Conservation (phyloP, 23 tunicate species). For the Halocynthia roretzi region DNA sequence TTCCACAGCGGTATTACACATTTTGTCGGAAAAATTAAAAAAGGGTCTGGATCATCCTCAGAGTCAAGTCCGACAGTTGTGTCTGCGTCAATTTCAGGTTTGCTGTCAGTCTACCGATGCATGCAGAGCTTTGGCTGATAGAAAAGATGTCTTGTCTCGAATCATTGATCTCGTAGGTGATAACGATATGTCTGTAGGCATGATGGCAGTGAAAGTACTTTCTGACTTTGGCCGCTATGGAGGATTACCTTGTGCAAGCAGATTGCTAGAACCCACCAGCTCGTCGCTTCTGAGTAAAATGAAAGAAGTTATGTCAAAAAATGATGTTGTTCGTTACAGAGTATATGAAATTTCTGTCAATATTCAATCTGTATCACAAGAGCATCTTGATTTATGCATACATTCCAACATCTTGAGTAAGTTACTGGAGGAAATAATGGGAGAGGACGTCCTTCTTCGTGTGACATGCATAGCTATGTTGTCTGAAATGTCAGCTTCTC, state of each 20-base stretch:
- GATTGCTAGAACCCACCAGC: constrained; percentile 7
- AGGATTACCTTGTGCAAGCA: constrained; percentile 19
- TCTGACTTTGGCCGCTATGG: constrained; percentile 49
- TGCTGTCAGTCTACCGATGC: constrained; percentile 28
- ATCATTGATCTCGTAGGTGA: constrained; percentile 45
- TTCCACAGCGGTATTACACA: constrained; percentile 21
- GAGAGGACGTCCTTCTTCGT: constrained; percentile 48
- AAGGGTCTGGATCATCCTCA: constrained; percentile 43
- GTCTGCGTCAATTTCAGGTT: constrained; percentile 39
- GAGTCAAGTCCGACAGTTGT: constrained; percentile 31
- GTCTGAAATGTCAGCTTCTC: constrained; percentile 66
- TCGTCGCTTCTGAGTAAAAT: constrained; percentile 19
- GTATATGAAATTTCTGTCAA: constrained; percentile 64
- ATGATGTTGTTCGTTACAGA: constrained; percentile 65
- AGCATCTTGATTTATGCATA: constrained; percentile 49
- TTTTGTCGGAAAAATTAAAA: constrained; percentile 24
- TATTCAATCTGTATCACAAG: constrained; percentile 57
- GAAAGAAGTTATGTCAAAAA: constrained; percentile 39
- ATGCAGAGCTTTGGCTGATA: constrained; percentile 36
- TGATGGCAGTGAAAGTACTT: constrained; percentile 45
- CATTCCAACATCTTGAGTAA: constrained; percentile 34
- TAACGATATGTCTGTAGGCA: constrained; percentile 36
- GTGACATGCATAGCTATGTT: constrained; percentile 74
- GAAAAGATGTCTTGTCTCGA: constrained; percentile 29
- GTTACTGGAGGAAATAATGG: constrained; percentile 52